Percentiles rank a stretch among this genome's conserved stretches.
phyloP scores from a whole-genome alignment of 2,113 vertebrate species.

The Oryzias javanicus region DNA sequence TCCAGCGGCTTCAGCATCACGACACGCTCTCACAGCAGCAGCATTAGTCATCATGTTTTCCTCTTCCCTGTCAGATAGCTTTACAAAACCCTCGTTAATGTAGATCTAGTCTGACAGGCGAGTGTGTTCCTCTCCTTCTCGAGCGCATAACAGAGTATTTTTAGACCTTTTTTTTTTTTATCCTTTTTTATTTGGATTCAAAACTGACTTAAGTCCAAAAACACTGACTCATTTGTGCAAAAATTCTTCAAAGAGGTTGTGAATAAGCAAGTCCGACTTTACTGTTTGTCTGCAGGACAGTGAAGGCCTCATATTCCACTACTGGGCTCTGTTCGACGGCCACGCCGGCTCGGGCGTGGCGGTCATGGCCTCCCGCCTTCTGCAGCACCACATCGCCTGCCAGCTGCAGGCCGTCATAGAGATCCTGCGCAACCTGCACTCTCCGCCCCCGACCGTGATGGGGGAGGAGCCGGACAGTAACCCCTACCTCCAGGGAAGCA shows the following conservation, averaged over 20 bases:
- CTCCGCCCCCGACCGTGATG: conserved; percentile 85
- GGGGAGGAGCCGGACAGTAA: conserved; percentile 86
- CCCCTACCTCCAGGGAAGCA: conserved; percentile 63
- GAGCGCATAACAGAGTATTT: background rate
- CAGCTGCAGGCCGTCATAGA: conserved; percentile 92
- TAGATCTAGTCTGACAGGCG: background rate
- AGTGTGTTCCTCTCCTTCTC: background rate
- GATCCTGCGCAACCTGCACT: conserved; percentile 81
- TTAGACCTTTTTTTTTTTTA: background rate
- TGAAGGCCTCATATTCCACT: conserved; percentile 89
- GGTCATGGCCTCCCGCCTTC: conserved; percentile 86
- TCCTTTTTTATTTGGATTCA: too few relatives aligned
- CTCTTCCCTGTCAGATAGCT: background rate
- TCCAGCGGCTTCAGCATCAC: conserved; percentile 7
- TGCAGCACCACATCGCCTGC: conserved; percentile 89
- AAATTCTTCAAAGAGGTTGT: too few relatives aligned
- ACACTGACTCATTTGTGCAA: too few relatives aligned
- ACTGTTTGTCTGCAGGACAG: conserved; percentile 33
- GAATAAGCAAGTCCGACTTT: background rate
- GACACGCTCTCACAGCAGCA: background rate
- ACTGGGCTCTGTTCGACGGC: conserved; percentile 97
- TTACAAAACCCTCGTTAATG: background rate
- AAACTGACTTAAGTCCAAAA: too few relatives aligned
- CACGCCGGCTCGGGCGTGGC: conserved; percentile 93
- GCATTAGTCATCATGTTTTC: conserved; percentile 1